These are phyloP conservation scores for Trinectes maculatus DNA, from an alignment of 2,113 vertebrate genomes.

Conservation along the genomic window DNA sequence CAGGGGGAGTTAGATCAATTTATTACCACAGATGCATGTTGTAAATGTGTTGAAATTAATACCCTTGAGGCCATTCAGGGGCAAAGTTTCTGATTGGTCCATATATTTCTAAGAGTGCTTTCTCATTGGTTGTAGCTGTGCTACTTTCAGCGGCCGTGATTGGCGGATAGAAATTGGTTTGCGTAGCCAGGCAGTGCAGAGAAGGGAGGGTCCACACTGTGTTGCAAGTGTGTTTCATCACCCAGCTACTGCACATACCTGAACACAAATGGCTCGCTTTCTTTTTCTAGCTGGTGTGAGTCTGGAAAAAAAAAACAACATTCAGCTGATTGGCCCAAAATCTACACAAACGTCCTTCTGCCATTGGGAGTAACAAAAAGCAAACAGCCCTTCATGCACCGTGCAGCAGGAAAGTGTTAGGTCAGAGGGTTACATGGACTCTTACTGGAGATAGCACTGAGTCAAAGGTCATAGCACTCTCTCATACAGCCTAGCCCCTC, in stretches of 20 bases:
- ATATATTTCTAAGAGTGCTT: slow-evolving; percentile 4
- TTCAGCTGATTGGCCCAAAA: slow-evolving; percentile 5
- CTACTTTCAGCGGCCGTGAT: slow-evolving; percentile 31
- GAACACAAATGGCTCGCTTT: slow-evolving; percentile 49
- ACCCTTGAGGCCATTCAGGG: slow-evolving; percentile 17
- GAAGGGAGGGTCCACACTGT: slow-evolving; percentile 56
- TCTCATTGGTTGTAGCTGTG: slow-evolving; percentile 53
- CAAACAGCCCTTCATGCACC: slow-evolving; percentile 5
- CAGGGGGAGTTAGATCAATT: background rate
- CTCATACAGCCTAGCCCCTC: slow-evolving; percentile 21
- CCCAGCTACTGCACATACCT: slow-evolving; percentile 66
- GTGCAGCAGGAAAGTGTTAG: slow-evolving; percentile 16
- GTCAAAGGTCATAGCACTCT: slow-evolving; percentile 63
- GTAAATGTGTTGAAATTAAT: slow-evolving; percentile 25
- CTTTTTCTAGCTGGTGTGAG: slow-evolving; percentile 15
- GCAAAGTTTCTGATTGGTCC: slow-evolving; percentile 45
- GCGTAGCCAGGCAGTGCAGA: slow-evolving; percentile 71
- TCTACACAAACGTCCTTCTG: background rate
- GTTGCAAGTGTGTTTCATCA: slow-evolving; percentile 79
- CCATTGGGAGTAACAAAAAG: slow-evolving; percentile 14
- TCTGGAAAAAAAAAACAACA: slow-evolving; percentile 16
- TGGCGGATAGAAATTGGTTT: slow-evolving; percentile 59
- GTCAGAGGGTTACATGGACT: slow-evolving; percentile 46
- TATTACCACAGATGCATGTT: slow-evolving; percentile 4
- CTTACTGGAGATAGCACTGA: slow-evolving; percentile 28